Percentiles rank a stretch among this genome's conserved stretches.
Evolutionary conservation across 2,113 vertebrate genomes (phyloP).

Genomic region (Porphyrio hochstetteri): DNA sequence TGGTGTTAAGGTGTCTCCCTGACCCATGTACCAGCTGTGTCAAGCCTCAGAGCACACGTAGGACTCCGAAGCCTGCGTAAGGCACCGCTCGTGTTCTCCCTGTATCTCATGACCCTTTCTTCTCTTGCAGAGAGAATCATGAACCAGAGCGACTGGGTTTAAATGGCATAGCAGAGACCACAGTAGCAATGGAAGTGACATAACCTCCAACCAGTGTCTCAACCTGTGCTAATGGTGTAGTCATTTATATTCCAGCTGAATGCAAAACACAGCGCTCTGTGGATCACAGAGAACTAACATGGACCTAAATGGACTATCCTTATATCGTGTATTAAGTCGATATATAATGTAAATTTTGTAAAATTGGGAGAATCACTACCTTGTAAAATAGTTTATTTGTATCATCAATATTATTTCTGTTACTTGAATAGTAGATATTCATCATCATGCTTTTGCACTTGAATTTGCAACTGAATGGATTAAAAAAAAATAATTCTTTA

Average conservation of each 20-base stretch:
- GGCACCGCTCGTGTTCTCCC: fast-evolving
- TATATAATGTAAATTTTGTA: conserved; percentile 96
- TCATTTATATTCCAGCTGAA: conserved; percentile 69
- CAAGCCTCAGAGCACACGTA: fast-evolving
- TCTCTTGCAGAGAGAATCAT: conserved; percentile 82
- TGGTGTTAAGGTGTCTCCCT: neutral
- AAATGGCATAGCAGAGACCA: conserved; percentile 90
- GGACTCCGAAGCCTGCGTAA: fast-evolving
- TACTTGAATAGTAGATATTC: conserved; percentile 96
- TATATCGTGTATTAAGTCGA: conserved; percentile 83
- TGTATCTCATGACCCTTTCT: neutral
- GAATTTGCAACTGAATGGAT: conserved; percentile 91
- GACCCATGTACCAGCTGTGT: no score
- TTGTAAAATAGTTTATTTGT: conserved; percentile 98
- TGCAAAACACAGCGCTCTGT: conserved; percentile 74
- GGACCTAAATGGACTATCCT: conserved; percentile 79
- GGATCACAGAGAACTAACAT: conserved; percentile 68
- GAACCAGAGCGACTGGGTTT: conserved; percentile 88
- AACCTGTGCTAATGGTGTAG: conserved; percentile 66
- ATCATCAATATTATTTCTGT: conserved; percentile 96
- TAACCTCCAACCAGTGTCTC: conserved; percentile 75
- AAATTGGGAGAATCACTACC: conserved; percentile 94
- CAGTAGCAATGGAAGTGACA: conserved; percentile 95
- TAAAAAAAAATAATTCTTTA: conserved; percentile 87
- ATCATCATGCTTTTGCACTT: conserved; percentile 97